Conservation (phyloP, 2,113 vertebrate genomes). For the Thunnus thynnus region DNA sequence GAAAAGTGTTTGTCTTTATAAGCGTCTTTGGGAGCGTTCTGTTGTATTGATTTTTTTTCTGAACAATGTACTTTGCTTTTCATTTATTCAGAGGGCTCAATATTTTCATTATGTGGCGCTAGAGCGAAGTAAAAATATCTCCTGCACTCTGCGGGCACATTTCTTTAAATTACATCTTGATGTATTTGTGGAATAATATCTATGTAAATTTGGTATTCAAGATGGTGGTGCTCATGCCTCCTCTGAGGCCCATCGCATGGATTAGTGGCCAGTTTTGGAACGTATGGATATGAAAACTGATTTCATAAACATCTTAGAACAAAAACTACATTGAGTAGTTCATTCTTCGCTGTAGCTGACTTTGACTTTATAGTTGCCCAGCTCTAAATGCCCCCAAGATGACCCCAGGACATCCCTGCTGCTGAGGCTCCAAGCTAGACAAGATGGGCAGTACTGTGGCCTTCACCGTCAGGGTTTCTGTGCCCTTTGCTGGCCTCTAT, state of each 20-base stretch:
- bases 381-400: neutral
- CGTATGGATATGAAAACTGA: neutral
- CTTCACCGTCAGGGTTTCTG: constrained; percentile 64
- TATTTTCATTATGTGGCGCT: constrained; percentile 41
- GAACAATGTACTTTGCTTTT: constrained; percentile 40
- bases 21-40: constrained; percentile 25
- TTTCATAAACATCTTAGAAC: neutral
- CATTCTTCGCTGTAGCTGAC: constrained; percentile 21
- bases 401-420: constrained; percentile 27
- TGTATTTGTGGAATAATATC: constrained; percentile 33
- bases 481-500: constrained; percentile 70
- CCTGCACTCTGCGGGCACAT: neutral
- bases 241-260: neutral
- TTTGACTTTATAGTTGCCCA: constrained; percentile 40
- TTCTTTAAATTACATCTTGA: constrained; percentile 35
- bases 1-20: constrained; percentile 39
- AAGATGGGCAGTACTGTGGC: constrained; percentile 46
- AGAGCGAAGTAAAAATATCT: constrained; percentile 37
- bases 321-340: constrained; percentile 7
- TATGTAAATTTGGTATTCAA: constrained; percentile 15
- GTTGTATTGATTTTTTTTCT: constrained; percentile 49
- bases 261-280: constrained; percentile 7
- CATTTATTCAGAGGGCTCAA: constrained; percentile 51
- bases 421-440: neutral
- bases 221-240: neutral